Percentiles rank a stretch among this genome's conserved stretches.
phyloP scores from a whole-genome alignment of 2,113 vertebrate species.

The Chitala chitala region DNA sequence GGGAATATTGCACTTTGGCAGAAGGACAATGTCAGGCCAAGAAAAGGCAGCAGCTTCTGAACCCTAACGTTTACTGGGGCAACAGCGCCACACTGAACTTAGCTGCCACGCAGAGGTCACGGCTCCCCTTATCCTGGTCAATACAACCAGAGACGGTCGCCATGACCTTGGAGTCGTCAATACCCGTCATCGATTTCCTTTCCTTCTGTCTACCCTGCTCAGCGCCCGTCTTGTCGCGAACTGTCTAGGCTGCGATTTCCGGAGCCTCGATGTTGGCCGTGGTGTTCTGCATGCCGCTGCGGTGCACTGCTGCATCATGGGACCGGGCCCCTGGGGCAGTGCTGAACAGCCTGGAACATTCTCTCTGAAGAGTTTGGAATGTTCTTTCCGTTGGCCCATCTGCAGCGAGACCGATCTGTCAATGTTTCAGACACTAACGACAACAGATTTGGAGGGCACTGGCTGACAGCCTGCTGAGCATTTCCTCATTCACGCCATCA shows the following conservation, averaged over 20 bases:
- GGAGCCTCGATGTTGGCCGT: not conserved
- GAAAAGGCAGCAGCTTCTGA: not conserved
- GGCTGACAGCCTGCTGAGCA: no score
- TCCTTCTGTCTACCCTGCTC: conserved; percentile 43
- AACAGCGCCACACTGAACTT: not conserved
- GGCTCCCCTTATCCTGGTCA: conserved; percentile 34
- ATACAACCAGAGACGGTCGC: conserved; percentile 33
- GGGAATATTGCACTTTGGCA: not conserved
- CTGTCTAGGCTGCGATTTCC: conserved; percentile 34
- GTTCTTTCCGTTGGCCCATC: not conserved
- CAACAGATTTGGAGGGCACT: not conserved
- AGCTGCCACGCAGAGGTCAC: conserved; percentile 26
- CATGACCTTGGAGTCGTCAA: conserved; percentile 59
- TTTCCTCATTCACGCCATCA: no score
- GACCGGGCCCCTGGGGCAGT: no score
- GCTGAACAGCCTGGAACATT: not conserved
- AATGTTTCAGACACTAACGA: not conserved
- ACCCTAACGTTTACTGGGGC: not conserved
- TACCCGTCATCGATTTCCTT: conserved; percentile 58
- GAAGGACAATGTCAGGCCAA: not conserved
- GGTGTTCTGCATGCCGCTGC: not conserved
- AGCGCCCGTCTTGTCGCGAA: conserved; percentile 29
- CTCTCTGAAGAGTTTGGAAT: not conserved
- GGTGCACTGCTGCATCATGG: not conserved
- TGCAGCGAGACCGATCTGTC: not conserved